A percentile compares a stretch with the other conserved stretches of the same genome.
Conservation (phyloP, 2,888 invertebrate genomes). For the Drymonia ruficornis region DNA sequence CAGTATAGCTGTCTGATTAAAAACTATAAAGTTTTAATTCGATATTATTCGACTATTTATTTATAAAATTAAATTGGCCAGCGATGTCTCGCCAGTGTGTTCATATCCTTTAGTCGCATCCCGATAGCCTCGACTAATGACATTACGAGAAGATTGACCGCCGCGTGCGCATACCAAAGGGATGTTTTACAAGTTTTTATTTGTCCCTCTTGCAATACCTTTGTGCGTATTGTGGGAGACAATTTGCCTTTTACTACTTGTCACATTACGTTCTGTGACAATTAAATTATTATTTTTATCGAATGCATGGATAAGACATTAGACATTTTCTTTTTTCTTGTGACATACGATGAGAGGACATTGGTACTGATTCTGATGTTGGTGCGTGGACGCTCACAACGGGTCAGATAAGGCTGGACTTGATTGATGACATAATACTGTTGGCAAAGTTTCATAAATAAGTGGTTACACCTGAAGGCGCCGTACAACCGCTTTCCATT, state of each 20-base stretch:
- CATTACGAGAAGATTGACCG: conserved; percentile 59
- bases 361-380: too few relatives aligned
- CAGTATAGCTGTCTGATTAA: too few relatives aligned
- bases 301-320: too few relatives aligned
- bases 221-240: conserved; percentile 22
- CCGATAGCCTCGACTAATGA: conserved; percentile 59
- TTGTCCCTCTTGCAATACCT: conserved; percentile 27
- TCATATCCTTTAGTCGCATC: conserved; percentile 21
- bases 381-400: too few relatives aligned
- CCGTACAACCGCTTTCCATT: conserved; percentile 63
- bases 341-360: too few relatives aligned
- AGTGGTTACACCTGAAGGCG: conserved; percentile 9
- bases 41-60: too few relatives aligned
- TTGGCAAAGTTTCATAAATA: conserved; percentile 18
- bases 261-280: too few relatives aligned
- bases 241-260: conserved; percentile 35
- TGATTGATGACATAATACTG: background rate
- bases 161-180: conserved; percentile 45
- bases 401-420: too few relatives aligned
- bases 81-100: background rate
- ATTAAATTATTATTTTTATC: too few relatives aligned
- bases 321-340: too few relatives aligned
- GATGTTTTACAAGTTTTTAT: conserved; percentile 40
- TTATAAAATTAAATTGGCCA: too few relatives aligned
- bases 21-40: too few relatives aligned